Conservation (phyloP, 2,113 vertebrate genomes). For the Grammomys surdaster region DNA sequence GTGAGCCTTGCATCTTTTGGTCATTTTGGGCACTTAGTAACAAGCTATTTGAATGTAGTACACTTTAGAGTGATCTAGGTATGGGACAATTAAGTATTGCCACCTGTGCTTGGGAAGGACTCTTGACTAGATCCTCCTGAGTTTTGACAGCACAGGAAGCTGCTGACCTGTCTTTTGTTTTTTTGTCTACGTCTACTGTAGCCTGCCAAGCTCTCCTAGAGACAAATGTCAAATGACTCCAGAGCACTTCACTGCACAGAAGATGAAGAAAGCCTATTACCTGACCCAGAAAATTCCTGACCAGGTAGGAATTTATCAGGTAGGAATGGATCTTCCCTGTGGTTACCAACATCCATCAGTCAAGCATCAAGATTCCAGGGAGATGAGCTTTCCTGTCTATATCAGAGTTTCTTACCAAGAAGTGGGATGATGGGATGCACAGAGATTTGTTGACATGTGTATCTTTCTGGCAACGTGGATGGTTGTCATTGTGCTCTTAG, state of each 20-base stretch:
- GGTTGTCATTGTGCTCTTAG: background rate
- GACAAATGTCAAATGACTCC: slow-evolving; percentile 83
- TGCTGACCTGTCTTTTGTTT: slow-evolving; percentile 31
- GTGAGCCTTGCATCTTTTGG: background rate
- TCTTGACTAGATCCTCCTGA: background rate
- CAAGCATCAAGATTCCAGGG: background rate
- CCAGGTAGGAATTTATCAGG: slow-evolving; percentile 90
- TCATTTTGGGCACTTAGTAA: background rate
- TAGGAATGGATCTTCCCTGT: slow-evolving; percentile 73
- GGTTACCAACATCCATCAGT: background rate
- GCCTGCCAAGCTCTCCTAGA: slow-evolving; percentile 84
- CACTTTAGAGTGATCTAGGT: background rate
- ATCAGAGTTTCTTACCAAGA: background rate
- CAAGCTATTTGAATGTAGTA: background rate
- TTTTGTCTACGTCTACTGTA: slow-evolving; percentile 8
- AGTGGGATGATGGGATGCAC: background rate
- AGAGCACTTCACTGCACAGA: slow-evolving; percentile 91
- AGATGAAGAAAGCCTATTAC: slow-evolving; percentile 94
- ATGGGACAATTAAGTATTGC: background rate
- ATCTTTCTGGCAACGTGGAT: background rate
- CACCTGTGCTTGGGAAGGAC: background rate
- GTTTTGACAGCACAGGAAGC: background rate
- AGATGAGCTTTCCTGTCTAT: background rate
- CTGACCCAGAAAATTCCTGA: slow-evolving; percentile 90
- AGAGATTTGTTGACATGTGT: background rate